Evolutionary conservation across 2,113 vertebrate species (phyloP).

Genomic region (Burhinus oedicnemus): DNA sequence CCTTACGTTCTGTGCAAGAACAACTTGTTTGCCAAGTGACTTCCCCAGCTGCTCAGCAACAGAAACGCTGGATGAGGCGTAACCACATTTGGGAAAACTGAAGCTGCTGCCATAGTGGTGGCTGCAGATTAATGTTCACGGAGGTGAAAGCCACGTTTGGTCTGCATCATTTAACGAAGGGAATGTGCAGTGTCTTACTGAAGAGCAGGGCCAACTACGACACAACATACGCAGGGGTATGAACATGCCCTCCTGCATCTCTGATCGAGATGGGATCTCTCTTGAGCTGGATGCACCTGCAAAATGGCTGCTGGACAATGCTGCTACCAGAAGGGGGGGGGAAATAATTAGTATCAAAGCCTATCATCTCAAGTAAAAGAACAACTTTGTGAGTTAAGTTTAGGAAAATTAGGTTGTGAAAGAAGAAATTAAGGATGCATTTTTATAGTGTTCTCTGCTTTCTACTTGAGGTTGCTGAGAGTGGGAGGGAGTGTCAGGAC

Average conservation of each 20-base stretch:
- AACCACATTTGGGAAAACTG: background rate
- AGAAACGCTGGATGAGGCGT: too few species aligned
- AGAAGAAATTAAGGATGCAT: background rate
- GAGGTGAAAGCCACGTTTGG: background rate
- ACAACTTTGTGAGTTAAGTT: background rate
- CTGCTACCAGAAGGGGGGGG: background rate
- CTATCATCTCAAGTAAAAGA: background rate
- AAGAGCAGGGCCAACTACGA: background rate
- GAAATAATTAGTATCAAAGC: background rate
- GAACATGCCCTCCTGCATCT: background rate
- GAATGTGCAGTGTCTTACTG: background rate
- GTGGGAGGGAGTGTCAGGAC: conserved; percentile 44
- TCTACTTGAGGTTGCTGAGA: conserved; percentile 21
- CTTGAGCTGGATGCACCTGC: background rate
- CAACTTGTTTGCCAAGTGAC: too few species aligned
- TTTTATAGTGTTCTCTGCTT: background rate
- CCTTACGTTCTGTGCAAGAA: too few species aligned
- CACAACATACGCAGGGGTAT: fast-evolving
- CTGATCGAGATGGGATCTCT: background rate
- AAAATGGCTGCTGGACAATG: background rate
- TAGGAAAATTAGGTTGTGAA: background rate
- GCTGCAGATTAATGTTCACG: background rate
- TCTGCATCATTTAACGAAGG: background rate
- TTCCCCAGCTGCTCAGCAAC: too few species aligned
- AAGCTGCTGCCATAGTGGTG: background rate